Base-by-base conservation (phyloP, 2,888 invertebrate species). In the Entomobrya multifasciata region DNA sequence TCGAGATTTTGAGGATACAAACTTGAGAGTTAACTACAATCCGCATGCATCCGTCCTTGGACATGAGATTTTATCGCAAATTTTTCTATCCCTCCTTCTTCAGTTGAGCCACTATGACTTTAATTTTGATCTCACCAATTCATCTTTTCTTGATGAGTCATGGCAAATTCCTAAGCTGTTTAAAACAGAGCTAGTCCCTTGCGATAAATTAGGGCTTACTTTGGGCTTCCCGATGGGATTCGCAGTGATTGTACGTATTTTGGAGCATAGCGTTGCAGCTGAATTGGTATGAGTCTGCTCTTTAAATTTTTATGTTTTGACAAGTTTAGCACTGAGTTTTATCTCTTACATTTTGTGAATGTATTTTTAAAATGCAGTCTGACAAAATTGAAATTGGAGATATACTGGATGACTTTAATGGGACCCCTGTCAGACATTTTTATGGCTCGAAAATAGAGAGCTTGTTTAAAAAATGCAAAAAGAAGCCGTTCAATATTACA, bases 341-440 rank as follows among this genome's bases (percentile, higher is more conserved):
- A 27, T n/a, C 17, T 62, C 30, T 62, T 17, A 11, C 13, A 27
- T 70, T n/a, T n/a, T n/a, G n/a, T n/a, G n/a, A n/a, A n/a, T n/a
- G n/a, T n/a, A n/a, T n/a, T n/a, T n/a, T n/a, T n/a, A n/a, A n/a
- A n/a, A 11, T 11, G 0, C 22, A 82, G 87, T 47, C 76, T 17
- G 93, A 93, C 82, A 94, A 94, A 91, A 93, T 95, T 55, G 93
- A 93, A 91, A 92, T 94, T 47, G 95, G 95, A 5, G 95, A 95
- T 92, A 92, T 95, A 25, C 91, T 95, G 78, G 95, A 95, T 91
- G 94, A 94, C 90, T 92, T 95, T 90, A 95, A 95, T 92, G 94
- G 94, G n/a, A 93, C 93, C 80, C 92, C 92, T 13, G 93, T 94
- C 78, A 93, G 93, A 78, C 92, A 93, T 6, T 92, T 92, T 57